These are phyloP conservation scores for Punctoribates punctum DNA, from an alignment of 2,888 invertebrate species.

Conservation along the genomic window DNA sequence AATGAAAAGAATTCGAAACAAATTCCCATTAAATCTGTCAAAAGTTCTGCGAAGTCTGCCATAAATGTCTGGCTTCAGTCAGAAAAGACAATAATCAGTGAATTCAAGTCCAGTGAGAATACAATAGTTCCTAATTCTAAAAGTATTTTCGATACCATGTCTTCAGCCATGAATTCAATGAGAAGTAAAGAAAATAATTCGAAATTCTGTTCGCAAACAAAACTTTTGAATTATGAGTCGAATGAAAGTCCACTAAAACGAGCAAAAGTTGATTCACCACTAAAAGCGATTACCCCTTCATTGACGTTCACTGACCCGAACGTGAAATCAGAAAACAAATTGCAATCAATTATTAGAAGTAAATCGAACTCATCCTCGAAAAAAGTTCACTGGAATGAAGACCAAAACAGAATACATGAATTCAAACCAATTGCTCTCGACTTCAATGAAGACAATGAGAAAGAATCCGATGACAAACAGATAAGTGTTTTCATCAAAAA, in stretches of 20 bases:
- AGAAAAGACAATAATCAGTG: no score
- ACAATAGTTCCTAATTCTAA: no score
- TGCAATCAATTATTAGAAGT: constrained; percentile 19
- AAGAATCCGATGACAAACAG: not conserved
- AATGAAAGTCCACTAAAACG: not conserved
- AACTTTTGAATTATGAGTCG: no score
- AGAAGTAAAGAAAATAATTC: no score
- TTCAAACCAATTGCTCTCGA: not conserved
- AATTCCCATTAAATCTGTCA: not conserved
- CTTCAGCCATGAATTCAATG: no score
- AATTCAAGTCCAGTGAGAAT: no score
- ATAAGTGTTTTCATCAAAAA: not conserved
- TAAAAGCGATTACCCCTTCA: not conserved
- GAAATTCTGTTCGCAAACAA: no score
- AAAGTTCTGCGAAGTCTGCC: no score
- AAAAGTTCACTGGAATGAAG: constrained; percentile 28
- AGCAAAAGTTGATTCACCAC: not conserved
- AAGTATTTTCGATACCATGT: no score
- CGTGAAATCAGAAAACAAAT: not conserved
- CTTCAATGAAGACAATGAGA: not conserved
- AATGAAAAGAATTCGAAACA: no score
- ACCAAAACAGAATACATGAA: not conserved
- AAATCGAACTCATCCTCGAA: not conserved
- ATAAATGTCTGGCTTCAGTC: no score
- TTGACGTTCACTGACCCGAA: no score